These are phyloP conservation scores for Lasius fuliginosus DNA, from an alignment of 2,888 invertebrate genomes.

Conservation along the genomic window DNA sequence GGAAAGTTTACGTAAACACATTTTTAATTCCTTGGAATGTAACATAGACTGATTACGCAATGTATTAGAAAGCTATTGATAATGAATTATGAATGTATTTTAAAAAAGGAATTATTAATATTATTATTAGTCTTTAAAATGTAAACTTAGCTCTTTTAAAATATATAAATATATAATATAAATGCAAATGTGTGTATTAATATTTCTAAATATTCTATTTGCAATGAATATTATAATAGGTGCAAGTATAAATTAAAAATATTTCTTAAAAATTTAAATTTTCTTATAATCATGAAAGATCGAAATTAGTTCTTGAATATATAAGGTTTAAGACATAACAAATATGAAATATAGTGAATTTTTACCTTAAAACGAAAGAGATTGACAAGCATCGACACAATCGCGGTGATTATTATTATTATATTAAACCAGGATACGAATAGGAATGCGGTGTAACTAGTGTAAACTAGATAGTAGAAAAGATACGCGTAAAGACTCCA, in stretches of 20 bases:
- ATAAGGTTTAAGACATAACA: background rate
- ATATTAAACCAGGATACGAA: background rate
- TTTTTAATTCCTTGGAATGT: constrained; percentile 22
- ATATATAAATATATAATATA: background rate
- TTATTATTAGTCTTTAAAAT: background rate
- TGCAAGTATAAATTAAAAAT: background rate
- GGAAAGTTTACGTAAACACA: constrained; percentile 21
- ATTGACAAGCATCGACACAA: background rate
- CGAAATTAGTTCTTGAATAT: background rate
- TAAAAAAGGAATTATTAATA: background rate
- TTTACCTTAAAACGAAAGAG: constrained; percentile 24
- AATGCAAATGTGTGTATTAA: background rate
- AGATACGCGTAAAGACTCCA: constrained; percentile 5
- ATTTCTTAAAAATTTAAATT: background rate
- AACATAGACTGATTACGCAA: background rate
- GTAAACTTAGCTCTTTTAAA: background rate
- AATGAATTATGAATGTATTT: background rate
- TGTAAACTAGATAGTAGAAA: background rate
- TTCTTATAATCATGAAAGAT: background rate
- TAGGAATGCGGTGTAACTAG: background rate
- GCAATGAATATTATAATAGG: background rate
- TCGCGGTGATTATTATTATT: background rate
- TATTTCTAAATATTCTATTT: background rate
- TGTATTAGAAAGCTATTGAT: background rate
- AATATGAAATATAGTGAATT: background rate